A percentile compares a stretch with the other conserved stretches of the same genome.
Conservation (phyloP, 2,888 invertebrate genomes). For the Abrostola tripartita region DNA sequence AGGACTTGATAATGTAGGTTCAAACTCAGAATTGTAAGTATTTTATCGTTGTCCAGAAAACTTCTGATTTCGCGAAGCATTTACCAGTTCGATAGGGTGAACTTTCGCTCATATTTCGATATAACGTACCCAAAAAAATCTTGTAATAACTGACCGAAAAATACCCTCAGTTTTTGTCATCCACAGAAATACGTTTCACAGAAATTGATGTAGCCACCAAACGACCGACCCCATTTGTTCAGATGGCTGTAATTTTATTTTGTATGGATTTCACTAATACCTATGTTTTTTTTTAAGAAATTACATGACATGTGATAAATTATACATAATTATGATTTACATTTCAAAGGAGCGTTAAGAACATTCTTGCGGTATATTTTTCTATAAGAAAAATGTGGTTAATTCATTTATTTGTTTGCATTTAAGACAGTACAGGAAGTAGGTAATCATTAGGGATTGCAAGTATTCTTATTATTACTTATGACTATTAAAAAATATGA, state of each 20-base stretch:
- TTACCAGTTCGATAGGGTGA: neutral
- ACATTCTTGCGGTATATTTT: too few relatives aligned
- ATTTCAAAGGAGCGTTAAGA: neutral
- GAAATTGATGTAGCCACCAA: constrained; percentile 51
- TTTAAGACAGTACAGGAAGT: too few relatives aligned
- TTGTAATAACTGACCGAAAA: constrained; percentile 50
- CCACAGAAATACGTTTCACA: constrained; percentile 46
- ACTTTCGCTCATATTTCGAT: constrained; percentile 1
- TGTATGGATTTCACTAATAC: constrained; percentile 38
- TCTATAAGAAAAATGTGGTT: too few relatives aligned
- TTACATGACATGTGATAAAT: neutral
- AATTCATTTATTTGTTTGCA: too few relatives aligned
- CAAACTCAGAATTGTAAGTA: too few relatives aligned
- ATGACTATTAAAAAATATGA: too few relatives aligned
- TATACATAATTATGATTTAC: neutral
- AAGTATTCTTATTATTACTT: too few relatives aligned
- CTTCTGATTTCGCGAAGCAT: neutral
- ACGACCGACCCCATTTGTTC: constrained; percentile 59
- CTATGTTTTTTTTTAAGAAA: constrained; percentile 6
- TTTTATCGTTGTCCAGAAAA: neutral
- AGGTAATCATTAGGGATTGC: too few relatives aligned
- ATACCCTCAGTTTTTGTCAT: constrained; percentile 55
- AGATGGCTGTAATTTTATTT: constrained; percentile 65
- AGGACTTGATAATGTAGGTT: too few relatives aligned
- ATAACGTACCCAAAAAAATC: constrained; percentile 37